phyloP scores from a whole-genome alignment of 2,888 invertebrate species.

The Drymonia ruficornis region DNA sequence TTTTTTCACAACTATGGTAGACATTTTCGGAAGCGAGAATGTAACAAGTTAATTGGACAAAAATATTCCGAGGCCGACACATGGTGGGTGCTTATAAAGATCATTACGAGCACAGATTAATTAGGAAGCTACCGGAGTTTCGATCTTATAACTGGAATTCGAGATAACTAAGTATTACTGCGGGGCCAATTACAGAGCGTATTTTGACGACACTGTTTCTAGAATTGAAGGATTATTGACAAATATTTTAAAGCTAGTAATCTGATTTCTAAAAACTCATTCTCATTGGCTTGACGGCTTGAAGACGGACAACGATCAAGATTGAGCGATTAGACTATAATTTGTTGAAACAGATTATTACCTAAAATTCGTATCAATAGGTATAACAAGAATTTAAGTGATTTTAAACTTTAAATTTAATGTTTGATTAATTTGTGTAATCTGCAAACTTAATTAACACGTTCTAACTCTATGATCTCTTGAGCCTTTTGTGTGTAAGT shows the following conservation, averaged over 20 bases:
- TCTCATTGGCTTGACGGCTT: slow-evolving; percentile 10
- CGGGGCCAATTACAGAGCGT: slow-evolving; percentile 41
- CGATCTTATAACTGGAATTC: slow-evolving; percentile 53
- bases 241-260: slow-evolving; percentile 7
- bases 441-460: too few species aligned
- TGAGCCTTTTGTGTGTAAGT: too few species aligned
- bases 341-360: not conserved
- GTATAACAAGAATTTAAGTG: too few species aligned
- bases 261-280: slow-evolving; percentile 34
- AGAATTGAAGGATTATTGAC: slow-evolving; percentile 20
- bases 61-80: slow-evolving; percentile 70
- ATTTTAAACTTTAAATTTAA: too few species aligned
- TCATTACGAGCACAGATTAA: slow-evolving; percentile 69
- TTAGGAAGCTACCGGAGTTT: slow-evolving; percentile 61
- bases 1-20: slow-evolving; percentile 59
- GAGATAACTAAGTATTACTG: slow-evolving; percentile 48
- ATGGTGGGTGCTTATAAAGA: slow-evolving; percentile 61
- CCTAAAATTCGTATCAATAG: not conserved
- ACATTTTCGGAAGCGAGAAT: slow-evolving; percentile 81
- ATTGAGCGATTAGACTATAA: slow-evolving; percentile 15
- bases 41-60: slow-evolving; percentile 82
- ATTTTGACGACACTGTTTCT: slow-evolving; percentile 35
- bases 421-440: too few species aligned
- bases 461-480: too few species aligned
- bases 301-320: slow-evolving; percentile 22